Evolutionary conservation across 2,113 vertebrate species (phyloP).

Genomic region (Lanius ludovicianus): DNA sequence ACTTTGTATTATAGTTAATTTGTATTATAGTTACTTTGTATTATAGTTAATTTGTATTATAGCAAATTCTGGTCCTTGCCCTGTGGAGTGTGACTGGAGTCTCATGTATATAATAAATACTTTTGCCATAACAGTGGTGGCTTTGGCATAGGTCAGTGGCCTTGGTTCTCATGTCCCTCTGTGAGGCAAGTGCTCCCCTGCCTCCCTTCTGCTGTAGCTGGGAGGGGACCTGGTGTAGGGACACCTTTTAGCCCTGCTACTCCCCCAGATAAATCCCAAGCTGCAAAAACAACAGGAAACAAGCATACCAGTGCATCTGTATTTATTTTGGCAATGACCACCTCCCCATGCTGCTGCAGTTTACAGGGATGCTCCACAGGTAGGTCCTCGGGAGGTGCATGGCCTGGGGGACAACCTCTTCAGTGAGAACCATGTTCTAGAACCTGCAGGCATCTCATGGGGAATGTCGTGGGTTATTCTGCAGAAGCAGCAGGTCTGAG

Average conservation of each 20-base stretch:
- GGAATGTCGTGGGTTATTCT: neutral
- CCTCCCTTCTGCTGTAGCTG: neutral
- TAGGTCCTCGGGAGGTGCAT: neutral
- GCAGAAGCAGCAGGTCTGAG: neutral
- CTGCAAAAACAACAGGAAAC: neutral
- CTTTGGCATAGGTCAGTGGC: neutral
- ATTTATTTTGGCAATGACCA: neutral
- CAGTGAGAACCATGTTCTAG: fast-evolving
- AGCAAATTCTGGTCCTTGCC: slow-evolving; percentile 60
- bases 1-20: slow-evolving; percentile 47
- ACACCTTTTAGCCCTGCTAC: neutral
- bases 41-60: slow-evolving; percentile 56
- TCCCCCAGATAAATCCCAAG: neutral
- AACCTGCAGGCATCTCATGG: neutral
- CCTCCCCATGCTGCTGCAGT: neutral
- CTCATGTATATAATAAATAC: slow-evolving; percentile 70
- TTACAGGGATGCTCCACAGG: neutral
- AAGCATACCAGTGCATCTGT: neutral
- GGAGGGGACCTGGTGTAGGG: neutral
- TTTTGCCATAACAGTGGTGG: slow-evolving; percentile 38
- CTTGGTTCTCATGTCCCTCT: neutral
- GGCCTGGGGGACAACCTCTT: neutral
- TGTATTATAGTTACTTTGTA: slow-evolving; percentile 64
- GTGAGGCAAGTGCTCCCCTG: neutral
- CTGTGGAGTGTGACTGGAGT: slow-evolving; percentile 67